A percentile compares a stretch with the other conserved stretches of the same genome.
phyloP scores from a whole-genome alignment of 1,140 invertebrate genomes.

The Sycophila sp. region DNA sequence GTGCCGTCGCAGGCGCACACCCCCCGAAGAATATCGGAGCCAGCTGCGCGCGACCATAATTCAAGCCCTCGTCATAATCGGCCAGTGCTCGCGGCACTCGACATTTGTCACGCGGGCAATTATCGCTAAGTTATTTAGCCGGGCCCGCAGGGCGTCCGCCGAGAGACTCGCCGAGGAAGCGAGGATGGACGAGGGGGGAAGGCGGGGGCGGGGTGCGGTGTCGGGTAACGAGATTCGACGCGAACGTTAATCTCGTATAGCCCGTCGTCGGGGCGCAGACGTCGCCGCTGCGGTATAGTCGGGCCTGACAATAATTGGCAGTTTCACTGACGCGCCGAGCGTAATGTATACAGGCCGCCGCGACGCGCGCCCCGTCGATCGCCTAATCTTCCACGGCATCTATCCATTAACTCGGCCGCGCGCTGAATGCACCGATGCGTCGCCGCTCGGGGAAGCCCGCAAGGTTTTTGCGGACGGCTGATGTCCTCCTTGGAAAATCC shows the following conservation, averaged over 20 bases:
- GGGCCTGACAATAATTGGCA: conserved; percentile 22
- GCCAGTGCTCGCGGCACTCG: conserved; percentile 13
- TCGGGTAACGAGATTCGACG: conserved; percentile 15
- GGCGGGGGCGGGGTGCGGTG: background rate
- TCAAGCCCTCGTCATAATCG: background rate
- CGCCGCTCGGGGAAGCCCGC: background rate
- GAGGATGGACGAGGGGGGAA: background rate
- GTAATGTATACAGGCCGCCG: too few relatives aligned
- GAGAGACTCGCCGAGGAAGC: too few relatives aligned
- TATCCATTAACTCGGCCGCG: conserved; percentile 14
- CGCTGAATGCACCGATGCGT: too few relatives aligned
- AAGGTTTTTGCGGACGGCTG: background rate
- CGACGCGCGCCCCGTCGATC: background rate
- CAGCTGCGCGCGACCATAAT: background rate
- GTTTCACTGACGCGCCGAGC: background rate
- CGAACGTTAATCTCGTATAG: background rate
- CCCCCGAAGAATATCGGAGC: background rate
- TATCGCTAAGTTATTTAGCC: conserved; percentile 32
- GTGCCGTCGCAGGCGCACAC: background rate
- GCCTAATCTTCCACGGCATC: conserved; percentile 21
- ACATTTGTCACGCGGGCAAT: conserved; percentile 29
- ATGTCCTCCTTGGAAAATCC: too few relatives aligned
- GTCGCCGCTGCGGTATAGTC: background rate
- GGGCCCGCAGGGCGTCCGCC: background rate
- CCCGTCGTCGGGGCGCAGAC: background rate